Base-by-base conservation (phyloP, 2,888 invertebrate species). In the Flexamia atlantica region DNA sequence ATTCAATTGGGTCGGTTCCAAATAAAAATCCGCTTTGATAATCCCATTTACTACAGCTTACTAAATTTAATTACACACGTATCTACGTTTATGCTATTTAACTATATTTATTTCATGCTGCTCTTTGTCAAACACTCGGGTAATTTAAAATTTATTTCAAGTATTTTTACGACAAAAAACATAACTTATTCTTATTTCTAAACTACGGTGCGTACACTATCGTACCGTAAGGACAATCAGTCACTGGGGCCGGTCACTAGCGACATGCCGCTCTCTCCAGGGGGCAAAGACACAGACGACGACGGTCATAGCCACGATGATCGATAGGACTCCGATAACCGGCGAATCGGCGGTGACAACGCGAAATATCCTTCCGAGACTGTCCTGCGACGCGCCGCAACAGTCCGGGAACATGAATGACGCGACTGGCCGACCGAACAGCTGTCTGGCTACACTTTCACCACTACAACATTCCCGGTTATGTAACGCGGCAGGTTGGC, bases 381-480 rank as follows among this genome's bases (percentile, higher is more conserved):
- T 57, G 79, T 79, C 36, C 50, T 79, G 79, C 2, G 40, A 36
- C 76, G 46, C 50, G 14, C 79, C 79, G 36, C 79, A 79, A 36
- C 79, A 79, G 32, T 79, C 79, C 0, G n/a, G 20, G 20, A 32
- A 79, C 79, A 79, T 79, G 57, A 79, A 79, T 57, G 79, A 32
- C 57, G 40, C 40, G 40, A 36, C 40, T 20, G 30, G n/a, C 72
- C 23, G 36, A 40, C 72, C 20, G 20, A 72, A 32, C 57, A 79
- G 79, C 79, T 79, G 79, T 79, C 36, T 40, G 70, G 40, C 36
- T 70, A 76, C 74, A 79, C 79, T 79, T 79, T 79, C 79, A 79
- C 79, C 79, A 79, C 76, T 76, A 76, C 79, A 79, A 79, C 79
- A 79, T 79, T 79, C 79, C 57, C 20, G 53, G 74, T 76, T 76